Percentiles rank a stretch among this genome's conserved stretches.
These are phyloP conservation scores for Acrocephalus kingi DNA, from an alignment of 2,113 vertebrate species.

Conservation along the genomic window DNA sequence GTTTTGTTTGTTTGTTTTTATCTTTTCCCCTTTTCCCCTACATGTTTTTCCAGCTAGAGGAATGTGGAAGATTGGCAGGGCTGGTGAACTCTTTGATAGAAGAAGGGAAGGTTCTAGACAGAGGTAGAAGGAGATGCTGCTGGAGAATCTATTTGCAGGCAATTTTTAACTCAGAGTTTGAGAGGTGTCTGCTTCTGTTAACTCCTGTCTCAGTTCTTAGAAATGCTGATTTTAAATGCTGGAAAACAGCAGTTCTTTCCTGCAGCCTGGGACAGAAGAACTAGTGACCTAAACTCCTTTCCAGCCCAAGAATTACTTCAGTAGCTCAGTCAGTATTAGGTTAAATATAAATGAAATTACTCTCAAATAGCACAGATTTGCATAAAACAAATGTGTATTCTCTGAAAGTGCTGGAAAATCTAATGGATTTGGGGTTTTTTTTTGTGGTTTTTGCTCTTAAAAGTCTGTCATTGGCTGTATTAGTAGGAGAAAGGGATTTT, in stretches of 20 bases:
- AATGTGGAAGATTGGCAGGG: neutral
- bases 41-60: neutral
- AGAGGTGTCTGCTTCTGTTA: neutral
- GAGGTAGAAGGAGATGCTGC: neutral
- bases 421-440: neutral
- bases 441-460: neutral
- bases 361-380: neutral
- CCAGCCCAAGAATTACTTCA: neutral
- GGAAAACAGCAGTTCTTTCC: neutral
- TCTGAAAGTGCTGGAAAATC: neutral
- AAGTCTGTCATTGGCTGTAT: neutral
- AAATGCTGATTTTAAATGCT: neutral
- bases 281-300: neutral
- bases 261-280: neutral
- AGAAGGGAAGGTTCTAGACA: neutral
- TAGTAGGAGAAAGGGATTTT: neutral
- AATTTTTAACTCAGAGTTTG: neutral
- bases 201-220: neutral
- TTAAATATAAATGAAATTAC: neutral
- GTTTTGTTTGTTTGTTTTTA: rapidly evolving
- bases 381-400: neutral
- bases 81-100: neutral
- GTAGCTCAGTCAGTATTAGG: neutral
- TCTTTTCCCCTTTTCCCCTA: rapidly evolving
- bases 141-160: neutral